A percentile compares a stretch with the other conserved stretches of the same genome.
Evolutionary conservation across 2,888 invertebrate genomes (phyloP).

Genomic region (Caenorhabditis macrosperma): DNA sequence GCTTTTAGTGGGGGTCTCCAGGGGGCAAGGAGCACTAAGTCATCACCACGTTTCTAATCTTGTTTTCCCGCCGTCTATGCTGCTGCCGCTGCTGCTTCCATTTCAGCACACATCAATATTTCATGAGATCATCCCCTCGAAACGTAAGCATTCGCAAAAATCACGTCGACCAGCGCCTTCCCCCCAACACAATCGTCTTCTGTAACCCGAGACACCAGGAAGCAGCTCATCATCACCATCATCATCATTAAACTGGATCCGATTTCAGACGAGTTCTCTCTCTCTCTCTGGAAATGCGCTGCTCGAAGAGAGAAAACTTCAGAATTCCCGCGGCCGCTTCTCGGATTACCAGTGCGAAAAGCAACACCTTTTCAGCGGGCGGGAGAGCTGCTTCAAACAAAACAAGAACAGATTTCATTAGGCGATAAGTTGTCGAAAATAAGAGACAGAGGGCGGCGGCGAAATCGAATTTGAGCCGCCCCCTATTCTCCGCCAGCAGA

Average conservation of each 20-base stretch:
- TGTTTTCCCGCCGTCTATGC: not conserved
- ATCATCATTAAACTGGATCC: not conserved
- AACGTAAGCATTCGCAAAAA: not conserved
- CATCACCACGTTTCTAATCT: not conserved
- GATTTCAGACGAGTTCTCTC: not conserved
- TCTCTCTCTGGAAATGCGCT: not conserved
- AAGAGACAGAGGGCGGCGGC: not conserved
- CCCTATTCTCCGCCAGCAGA: too few relatives aligned
- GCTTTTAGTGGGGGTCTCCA: not conserved
- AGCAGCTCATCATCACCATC: not conserved
- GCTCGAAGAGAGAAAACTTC: not conserved
- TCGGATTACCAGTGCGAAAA: conserved; percentile 53
- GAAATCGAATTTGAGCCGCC: not conserved
- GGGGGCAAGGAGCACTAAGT: not conserved
- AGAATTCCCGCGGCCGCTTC: not conserved
- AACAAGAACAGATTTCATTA: conserved; percentile 29
- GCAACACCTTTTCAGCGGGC: conserved; percentile 39
- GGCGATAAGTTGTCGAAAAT: conserved; percentile 11
- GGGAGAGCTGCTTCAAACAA: not conserved
- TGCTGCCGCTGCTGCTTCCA: not conserved
- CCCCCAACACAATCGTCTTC: not conserved
- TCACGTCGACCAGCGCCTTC: not conserved
- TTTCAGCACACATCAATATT: not conserved
- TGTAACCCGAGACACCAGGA: not conserved
- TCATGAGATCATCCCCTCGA: not conserved